Conservation (phyloP, 2,797 vertebrate genomes). For the Botia almorhae region DNA sequence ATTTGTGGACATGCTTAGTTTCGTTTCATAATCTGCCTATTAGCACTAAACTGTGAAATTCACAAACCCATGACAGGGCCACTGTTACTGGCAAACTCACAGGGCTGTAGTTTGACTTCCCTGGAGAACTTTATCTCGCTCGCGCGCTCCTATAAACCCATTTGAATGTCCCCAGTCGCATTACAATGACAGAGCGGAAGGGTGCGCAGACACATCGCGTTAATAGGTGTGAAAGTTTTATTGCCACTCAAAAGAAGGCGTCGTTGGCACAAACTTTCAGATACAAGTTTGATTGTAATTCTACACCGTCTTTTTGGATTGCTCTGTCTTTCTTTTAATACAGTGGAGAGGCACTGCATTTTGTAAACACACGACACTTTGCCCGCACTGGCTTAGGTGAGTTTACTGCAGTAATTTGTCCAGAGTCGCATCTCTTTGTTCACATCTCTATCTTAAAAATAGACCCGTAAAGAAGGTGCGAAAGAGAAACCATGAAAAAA, state of each 20-base stretch:
- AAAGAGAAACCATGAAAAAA: neutral
- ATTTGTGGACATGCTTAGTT: conserved; percentile 84
- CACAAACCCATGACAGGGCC: conserved; percentile 79
- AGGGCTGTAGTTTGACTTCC: conserved; percentile 74
- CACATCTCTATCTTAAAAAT: conserved; percentile 14
- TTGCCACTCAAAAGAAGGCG: conserved; percentile 63
- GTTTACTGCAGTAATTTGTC: conserved; percentile 52
- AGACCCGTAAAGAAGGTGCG: neutral
- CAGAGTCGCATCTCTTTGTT: conserved; percentile 54
- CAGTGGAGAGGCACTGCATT: conserved; percentile 59
- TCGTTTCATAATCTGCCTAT: conserved; percentile 84
- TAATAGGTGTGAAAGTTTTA: conserved; percentile 70
- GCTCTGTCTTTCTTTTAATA: conserved; percentile 60
- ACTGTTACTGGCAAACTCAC: conserved; percentile 78
- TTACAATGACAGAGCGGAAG: conserved; percentile 66
- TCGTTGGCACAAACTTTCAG: conserved; percentile 61
- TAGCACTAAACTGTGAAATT: conserved; percentile 82
- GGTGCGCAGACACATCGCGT: conserved; percentile 60
- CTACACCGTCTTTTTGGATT: conserved; percentile 60
- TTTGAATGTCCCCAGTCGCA: conserved; percentile 56
- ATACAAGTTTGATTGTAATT: conserved; percentile 61
- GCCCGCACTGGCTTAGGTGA: conserved; percentile 57
- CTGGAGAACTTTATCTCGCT: conserved; percentile 63
- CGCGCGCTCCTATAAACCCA: conserved; percentile 57
- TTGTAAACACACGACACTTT: conserved; percentile 67